phyloP scores from a whole-genome alignment of 2,888 invertebrate species.

The Nineta flava region DNA sequence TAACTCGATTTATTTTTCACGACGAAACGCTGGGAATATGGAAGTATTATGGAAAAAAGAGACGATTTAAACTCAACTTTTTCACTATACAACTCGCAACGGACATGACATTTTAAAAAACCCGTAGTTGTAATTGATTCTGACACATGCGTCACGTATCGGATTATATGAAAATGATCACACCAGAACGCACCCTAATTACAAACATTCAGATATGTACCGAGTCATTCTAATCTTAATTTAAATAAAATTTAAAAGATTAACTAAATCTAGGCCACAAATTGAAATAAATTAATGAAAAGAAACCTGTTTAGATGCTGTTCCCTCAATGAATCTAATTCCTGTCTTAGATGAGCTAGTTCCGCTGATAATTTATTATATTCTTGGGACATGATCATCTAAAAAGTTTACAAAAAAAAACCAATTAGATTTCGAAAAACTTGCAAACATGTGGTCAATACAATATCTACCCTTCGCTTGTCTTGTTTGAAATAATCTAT shows the following conservation, averaged over 20 bases:
- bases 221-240: neutral
- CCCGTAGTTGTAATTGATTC: too few species aligned
- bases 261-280: neutral
- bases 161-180: too few species aligned
- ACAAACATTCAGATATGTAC: too few species aligned
- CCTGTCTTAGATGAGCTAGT: neutral
- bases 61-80: too few species aligned
- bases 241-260: neutral
- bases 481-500: neutral
- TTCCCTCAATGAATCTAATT: neutral
- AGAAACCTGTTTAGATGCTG: neutral
- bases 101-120: too few species aligned
- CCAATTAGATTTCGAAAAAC: neutral
- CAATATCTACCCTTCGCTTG: neutral
- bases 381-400: neutral
- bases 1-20: too few species aligned
- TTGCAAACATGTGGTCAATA: too few species aligned
- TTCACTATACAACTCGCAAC: too few species aligned
- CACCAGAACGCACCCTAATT: too few species aligned
- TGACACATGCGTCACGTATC: too few species aligned
- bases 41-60: too few species aligned
- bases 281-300: neutral
- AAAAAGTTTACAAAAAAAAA: neutral
- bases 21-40: too few species aligned
- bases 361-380: neutral